Evolutionary conservation across 2,113 vertebrate species (phyloP).

Genomic region (Alexandromys fortis): DNA sequence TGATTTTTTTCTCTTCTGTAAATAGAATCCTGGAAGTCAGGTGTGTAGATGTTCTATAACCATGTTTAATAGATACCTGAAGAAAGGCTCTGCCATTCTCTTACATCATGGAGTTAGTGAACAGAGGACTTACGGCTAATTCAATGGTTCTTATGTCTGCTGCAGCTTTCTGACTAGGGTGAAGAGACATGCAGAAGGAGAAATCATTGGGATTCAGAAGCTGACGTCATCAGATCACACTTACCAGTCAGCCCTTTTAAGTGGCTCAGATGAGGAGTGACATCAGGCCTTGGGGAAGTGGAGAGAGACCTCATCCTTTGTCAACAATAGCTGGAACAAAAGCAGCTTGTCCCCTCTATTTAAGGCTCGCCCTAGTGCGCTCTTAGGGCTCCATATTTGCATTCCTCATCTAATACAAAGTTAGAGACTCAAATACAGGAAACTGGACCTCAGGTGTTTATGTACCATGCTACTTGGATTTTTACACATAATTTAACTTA

Average conservation of each 20-base stretch:
- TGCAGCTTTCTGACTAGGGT: conserved; percentile 76
- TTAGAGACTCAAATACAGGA: neutral
- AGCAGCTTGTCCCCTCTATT: neutral
- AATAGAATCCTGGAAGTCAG: neutral
- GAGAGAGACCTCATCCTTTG: neutral
- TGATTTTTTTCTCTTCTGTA: neutral
- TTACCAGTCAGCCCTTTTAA: conserved; percentile 78
- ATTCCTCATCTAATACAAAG: neutral
- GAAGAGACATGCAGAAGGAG: conserved; percentile 40
- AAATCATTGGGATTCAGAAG: conserved; percentile 79
- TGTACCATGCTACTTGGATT: neutral
- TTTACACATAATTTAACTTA: neutral
- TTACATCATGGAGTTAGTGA: neutral
- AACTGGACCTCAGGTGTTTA: neutral
- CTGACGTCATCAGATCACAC: conserved; percentile 30
- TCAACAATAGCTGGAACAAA: neutral
- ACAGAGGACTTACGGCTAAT: neutral
- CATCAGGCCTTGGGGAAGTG: fast-evolving
- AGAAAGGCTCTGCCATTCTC: neutral
- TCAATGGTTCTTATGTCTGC: neutral
- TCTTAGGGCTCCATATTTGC: neutral
- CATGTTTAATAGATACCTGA: neutral
- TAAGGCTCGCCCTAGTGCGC: neutral
- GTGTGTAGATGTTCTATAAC: neutral
- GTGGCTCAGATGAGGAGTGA: conserved; percentile 84